Conservation (phyloP, 2,113 vertebrate genomes). For the Origma solitaria region DNA sequence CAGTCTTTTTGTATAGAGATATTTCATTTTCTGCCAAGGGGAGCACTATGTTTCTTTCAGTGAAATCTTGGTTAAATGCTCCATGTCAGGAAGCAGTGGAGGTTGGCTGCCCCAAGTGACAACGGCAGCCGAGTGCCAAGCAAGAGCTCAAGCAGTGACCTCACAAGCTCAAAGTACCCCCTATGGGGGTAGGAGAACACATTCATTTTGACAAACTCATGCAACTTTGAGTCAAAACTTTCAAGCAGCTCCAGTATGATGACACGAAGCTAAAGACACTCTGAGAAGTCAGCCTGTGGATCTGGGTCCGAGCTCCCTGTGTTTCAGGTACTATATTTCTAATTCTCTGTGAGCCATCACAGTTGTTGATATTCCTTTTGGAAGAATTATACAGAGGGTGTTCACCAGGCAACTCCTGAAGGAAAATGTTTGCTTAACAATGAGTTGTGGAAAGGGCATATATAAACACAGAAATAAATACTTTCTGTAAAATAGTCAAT, state of each 20-base stretch:
- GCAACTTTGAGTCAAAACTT: not conserved
- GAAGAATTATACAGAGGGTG: rapidly evolving
- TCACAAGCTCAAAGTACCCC: not conserved
- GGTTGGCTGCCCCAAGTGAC: not conserved
- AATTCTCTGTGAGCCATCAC: not conserved
- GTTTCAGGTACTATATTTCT: not conserved
- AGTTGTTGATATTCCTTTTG: not conserved
- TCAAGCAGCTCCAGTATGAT: not conserved
- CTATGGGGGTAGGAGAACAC: rapidly evolving
- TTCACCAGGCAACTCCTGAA: not conserved
- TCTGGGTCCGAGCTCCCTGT: not conserved
- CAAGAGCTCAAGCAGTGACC: not conserved
- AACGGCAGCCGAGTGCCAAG: rapidly evolving
- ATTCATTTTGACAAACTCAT: rapidly evolving
- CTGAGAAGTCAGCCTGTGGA: not conserved
- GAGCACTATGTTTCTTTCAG: not conserved
- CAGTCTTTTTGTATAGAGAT: not conserved
- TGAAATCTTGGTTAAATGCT: not conserved
- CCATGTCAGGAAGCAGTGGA: not conserved
- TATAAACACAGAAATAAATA: not conserved
- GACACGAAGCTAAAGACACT: not conserved
- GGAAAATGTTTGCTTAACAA: not conserved
- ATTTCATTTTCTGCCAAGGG: not conserved
- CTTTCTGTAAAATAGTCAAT: not conserved
- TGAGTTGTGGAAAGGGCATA: not conserved